Base-by-base conservation (phyloP, 2,797 vertebrate species). In the Protosalanx chinensis region DNA sequence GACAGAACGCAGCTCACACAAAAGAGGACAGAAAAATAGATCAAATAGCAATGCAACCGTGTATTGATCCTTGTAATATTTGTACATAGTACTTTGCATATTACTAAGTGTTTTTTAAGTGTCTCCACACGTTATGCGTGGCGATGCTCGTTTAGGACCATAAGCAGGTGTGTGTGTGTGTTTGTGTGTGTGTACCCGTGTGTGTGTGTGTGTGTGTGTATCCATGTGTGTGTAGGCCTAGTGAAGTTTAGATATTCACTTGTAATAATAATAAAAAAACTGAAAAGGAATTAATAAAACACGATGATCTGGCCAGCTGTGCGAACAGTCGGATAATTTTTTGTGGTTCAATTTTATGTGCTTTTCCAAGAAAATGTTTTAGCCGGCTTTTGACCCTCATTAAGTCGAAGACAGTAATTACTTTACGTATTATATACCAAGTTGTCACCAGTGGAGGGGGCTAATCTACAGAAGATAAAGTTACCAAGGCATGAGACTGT, bases 401-500 rank as follows among this genome's bases (percentile, higher is more conserved):
- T 29, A 56, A 51, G 61, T 58, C 51, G 8, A n/a, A 41, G 10
- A 23, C 41, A 29, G 8, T 67, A 23, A 5, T n/a, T 68, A 16
- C 51, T 56, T 16, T 16, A 16, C 15, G 16, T n/a, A 56, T 56
- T 30, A 69, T 8, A 16, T 79, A 35, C 67, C 53, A 20, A 20
- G 2, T 67, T 29, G 46, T 1, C 8, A 57, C 81, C 88, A 87
- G 79, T 72, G 89, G 87, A 84, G 81, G 85, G 80, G 23, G 78
- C 74, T 78, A 76, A 80, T 1, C 67, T 5, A 79, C 80, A 76
- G 32, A 13, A 72, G 56, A 82, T 68, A 27, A 60, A 1, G 30
- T 23, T 53, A 23, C 12, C 63, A 8, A 53, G 69, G 49, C 27
- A 64, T 64, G 15, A 2, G 4, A 49, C 30, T 56, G 29, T 27